phyloP scores from a whole-genome alignment of 2,113 vertebrate species.

The Protobothrops flavoviridis region DNA sequence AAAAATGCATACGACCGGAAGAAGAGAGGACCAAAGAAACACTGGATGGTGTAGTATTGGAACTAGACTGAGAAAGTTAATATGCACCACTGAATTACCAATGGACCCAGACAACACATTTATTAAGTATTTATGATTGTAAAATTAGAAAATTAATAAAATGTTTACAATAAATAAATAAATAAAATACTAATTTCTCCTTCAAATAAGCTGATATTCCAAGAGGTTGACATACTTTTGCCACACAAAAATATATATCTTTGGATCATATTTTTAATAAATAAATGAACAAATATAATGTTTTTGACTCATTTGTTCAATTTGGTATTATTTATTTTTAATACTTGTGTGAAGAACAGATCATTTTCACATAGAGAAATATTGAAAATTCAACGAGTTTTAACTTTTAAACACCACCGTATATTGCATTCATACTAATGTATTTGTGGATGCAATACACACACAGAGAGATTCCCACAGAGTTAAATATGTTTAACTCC shows the following conservation, averaged over 20 bases:
- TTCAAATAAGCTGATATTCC: not conserved
- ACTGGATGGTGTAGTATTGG: too few relatives aligned
- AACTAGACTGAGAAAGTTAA: too few relatives aligned
- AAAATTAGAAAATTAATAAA: too few relatives aligned
- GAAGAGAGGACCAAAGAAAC: too few relatives aligned
- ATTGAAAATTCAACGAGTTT: not conserved
- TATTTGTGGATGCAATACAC: not conserved
- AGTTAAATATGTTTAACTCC: not conserved
- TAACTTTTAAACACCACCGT: not conserved
- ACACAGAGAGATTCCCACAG: not conserved
- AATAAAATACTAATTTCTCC: not conserved
- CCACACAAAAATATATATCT: not conserved
- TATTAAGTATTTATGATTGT: too few relatives aligned
- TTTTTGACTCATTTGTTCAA: not conserved
- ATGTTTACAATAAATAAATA: too few relatives aligned
- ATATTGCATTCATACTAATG: not conserved
- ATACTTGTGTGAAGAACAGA: not conserved
- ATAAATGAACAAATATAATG: not conserved
- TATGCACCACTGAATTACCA: too few relatives aligned
- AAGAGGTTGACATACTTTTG: not conserved
- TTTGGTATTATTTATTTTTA: not conserved
- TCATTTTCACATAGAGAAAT: not conserved
- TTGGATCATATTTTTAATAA: not conserved
- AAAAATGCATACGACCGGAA: too few relatives aligned
- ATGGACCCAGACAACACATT: too few relatives aligned